Evolutionary conservation across 2,797 vertebrate species (phyloP).

Genomic region (Spinus olivaceus): DNA sequence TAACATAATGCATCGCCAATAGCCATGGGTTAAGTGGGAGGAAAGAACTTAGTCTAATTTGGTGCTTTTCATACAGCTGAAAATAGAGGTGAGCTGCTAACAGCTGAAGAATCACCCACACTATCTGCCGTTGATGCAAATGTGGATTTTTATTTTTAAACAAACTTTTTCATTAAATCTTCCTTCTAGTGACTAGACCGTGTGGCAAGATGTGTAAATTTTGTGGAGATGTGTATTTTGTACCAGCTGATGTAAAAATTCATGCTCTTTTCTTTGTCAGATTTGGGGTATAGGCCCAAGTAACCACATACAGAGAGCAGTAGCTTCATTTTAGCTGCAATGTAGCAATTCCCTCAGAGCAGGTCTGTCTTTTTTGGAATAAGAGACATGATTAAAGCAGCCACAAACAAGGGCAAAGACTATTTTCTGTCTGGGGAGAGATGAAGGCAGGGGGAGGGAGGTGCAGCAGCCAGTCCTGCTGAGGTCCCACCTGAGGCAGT

Average conservation of each 20-base stretch:
- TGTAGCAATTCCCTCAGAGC: neutral
- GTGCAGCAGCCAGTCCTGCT: neutral
- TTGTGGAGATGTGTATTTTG: neutral
- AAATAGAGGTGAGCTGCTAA: neutral
- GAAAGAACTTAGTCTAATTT: neutral
- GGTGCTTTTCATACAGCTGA: neutral
- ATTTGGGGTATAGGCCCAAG: neutral
- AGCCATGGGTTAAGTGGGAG: neutral
- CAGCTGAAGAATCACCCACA: fast-evolving
- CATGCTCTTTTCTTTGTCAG: neutral
- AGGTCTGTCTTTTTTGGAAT: neutral
- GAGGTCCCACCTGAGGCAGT: fast-evolving
- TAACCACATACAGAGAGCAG: neutral
- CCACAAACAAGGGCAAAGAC: neutral
- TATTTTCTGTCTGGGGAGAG: neutral
- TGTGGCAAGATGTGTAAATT: neutral
- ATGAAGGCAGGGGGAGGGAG: too few species aligned
- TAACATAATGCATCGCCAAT: fast-evolving
- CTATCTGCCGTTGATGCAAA: neutral
- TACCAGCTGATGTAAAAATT: neutral
- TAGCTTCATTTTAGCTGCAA: neutral
- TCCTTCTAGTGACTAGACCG: neutral
- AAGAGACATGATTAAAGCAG: fast-evolving
- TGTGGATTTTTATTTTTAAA: neutral
- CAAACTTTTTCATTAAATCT: neutral